A percentile compares a stretch with the other conserved stretches of the same genome.
These are phyloP conservation scores for Scopus umbretta DNA, from an alignment of 2,113 vertebrate genomes.

Conservation along the genomic window DNA sequence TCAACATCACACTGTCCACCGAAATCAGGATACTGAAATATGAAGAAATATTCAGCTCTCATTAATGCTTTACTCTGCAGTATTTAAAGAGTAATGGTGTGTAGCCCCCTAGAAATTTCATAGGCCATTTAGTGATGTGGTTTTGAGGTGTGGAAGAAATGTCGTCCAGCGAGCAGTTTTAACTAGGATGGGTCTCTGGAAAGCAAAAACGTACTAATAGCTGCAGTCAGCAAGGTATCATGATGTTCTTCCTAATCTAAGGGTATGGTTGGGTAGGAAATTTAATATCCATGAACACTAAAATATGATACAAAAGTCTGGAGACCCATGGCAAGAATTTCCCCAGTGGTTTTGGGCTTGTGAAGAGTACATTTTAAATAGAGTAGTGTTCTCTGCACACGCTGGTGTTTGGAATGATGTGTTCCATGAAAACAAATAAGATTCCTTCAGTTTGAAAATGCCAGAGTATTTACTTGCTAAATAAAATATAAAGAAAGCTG, in stretches of 20 bases:
- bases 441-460: slow-evolving; percentile 23
- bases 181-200: background rate
- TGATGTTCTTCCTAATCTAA: background rate
- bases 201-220: background rate
- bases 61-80: background rate
- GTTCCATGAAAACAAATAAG: slow-evolving; percentile 8
- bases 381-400: background rate
- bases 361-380: background rate
- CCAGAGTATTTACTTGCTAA: slow-evolving; percentile 39
- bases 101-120: slow-evolving; percentile 12
- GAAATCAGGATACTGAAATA: background rate
- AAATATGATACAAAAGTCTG: background rate
- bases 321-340: background rate
- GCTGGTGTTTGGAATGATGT: background rate
- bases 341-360: background rate
- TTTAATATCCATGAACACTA: background rate
- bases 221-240: background rate
- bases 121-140: background rate
- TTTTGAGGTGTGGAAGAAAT: slow-evolving; percentile 16
- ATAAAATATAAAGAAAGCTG: slow-evolving; percentile 43
- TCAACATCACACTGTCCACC: background rate
- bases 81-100: slow-evolving; percentile 4
- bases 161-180: background rate
- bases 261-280: background rate
- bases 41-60: background rate